Evolutionary conservation across 2,888 invertebrate species (phyloP), one percentile per base, ranked within the genome.

Genomic region (Pseudococcus longispinus): DNA sequence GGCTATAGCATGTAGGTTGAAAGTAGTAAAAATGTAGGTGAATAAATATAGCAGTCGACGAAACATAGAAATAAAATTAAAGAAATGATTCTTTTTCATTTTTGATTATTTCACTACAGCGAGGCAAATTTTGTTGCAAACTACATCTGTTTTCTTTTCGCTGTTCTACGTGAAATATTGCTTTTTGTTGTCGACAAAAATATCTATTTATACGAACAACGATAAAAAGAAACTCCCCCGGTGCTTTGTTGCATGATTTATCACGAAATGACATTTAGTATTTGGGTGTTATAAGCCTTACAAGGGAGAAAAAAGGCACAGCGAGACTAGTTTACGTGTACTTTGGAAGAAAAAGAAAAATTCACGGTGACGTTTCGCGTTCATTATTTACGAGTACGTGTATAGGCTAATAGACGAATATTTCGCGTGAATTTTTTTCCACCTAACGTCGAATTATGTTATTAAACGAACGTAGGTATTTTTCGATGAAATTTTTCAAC

Each of bases 161-260:
- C 70, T 26, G 65, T 65, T 65, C 3, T 29, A 29, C 2, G 29
- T 70, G 70, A 70, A 70, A 70, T 70, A 70, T 70, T 29, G 70
- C 70, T 70, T 70, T 70, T 70, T 70, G 70, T 70, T 70, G 70
- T 70, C 70, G 70, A 29, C 70, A 13, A 15, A 70, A 70, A 70
- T 70, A 70, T 70, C 70, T 70, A 70, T 70, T 70, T 70, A 70
- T 70, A 29, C 70, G 70, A 29, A 70, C 29, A 70, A 70, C 70
- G 26, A 70, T 32, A 70, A 70, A 70, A 70, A 65, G 20, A 70
- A 70, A 70, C 29, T 70, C 70, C 70, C 70, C 70, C 18, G 29
- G 70, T 70, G 70, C 29, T 70, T 70, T 70, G 29, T 70, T 70
- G 70, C 70, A 70, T 70, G 70, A 70, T 70, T 70, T 70, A 70